Conservation (phyloP, 2,113 vertebrate genomes). For the Lophochroa leadbeateri region DNA sequence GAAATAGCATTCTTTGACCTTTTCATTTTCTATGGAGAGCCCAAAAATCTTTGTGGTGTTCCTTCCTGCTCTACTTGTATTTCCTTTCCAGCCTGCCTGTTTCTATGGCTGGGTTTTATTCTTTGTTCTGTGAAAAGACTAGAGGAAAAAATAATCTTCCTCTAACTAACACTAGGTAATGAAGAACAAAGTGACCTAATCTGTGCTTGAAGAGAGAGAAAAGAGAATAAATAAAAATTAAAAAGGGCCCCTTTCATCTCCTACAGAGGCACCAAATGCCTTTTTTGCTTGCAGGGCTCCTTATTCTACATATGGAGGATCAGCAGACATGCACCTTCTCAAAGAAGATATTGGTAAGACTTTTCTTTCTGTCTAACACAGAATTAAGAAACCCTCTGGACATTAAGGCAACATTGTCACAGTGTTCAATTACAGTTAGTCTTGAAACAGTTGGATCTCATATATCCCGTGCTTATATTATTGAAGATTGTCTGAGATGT, state of each 20-base stretch:
- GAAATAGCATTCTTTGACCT: background rate
- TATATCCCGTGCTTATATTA: background rate
- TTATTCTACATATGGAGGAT: conserved; percentile 50
- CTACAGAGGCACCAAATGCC: conserved; percentile 66
- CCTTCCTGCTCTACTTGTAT: background rate
- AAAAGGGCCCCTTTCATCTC: background rate
- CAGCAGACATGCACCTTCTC: conserved; percentile 57
- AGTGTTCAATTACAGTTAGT: background rate
- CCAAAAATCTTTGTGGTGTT: background rate
- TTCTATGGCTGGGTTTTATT: conserved; percentile 31
- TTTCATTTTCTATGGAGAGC: background rate
- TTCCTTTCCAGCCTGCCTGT: background rate
- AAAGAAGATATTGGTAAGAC: conserved; percentile 65
- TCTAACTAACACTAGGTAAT: background rate
- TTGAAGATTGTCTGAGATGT: background rate
- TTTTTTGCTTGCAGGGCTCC: conserved; percentile 65
- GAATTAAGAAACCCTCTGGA: background rate
- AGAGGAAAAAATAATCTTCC: background rate
- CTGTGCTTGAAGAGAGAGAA: background rate
- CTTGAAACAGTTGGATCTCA: background rate
- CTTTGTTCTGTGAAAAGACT: background rate
- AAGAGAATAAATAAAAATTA: background rate
- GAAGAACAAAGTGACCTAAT: background rate
- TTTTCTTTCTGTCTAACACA: conserved; percentile 52
- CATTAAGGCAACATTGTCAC: background rate